Conservation (phyloP, 2,113 vertebrate species). For the Pomatostomus ruficeps region DNA sequence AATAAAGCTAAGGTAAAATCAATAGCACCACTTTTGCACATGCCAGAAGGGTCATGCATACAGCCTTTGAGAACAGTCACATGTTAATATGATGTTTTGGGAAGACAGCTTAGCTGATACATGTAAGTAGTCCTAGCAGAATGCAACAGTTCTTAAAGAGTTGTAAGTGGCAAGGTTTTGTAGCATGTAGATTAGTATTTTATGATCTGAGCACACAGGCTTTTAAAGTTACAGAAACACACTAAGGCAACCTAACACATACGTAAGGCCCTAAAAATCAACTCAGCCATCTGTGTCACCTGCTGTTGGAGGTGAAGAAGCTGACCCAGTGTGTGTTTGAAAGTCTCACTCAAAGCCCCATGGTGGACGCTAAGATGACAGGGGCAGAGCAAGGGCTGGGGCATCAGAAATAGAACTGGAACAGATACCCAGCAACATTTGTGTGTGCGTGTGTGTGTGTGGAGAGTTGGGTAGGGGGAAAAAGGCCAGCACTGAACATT, state of each 20-base stretch:
- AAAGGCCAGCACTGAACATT: not conserved
- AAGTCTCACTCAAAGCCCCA: not conserved
- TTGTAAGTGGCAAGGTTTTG: not conserved
- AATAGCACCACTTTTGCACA: not conserved
- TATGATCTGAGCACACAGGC: not conserved
- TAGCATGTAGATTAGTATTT: not conserved
- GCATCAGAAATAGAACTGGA: not conserved
- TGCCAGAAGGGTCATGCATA: not conserved
- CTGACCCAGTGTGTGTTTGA: not conserved
- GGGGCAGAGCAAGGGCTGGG: not conserved
- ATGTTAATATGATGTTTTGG: not conserved
- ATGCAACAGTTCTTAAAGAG: not conserved
- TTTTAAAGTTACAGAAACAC: not conserved
- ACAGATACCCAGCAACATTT: not conserved
- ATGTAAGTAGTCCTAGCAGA: not conserved
- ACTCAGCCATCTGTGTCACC: not conserved
- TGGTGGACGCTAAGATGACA: not conserved
- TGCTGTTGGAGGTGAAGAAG: not conserved
- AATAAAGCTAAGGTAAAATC: not conserved
- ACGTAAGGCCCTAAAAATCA: not conserved
- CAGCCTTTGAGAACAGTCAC: not conserved
- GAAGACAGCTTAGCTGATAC: not conserved
- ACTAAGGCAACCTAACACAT: not conserved
- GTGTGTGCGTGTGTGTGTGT: not conserved
- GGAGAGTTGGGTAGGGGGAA: not conserved